Percentiles rank a stretch among this genome's conserved stretches.
Conservation (phyloP, 2,113 vertebrate genomes). For the Narcine bancroftii region DNA sequence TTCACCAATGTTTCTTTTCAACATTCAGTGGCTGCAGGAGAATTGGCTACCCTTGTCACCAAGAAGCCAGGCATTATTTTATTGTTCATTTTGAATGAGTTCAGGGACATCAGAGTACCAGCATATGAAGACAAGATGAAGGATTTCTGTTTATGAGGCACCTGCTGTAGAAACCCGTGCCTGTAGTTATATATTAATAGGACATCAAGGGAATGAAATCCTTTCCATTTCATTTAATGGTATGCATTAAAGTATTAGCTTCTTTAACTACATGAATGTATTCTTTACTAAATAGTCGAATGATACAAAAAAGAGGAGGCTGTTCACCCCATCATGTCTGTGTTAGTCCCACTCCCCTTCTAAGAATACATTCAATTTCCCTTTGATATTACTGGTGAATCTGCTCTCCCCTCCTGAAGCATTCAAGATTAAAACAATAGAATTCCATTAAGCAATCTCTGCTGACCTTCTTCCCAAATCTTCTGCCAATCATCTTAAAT, state of each 20-base stretch:
- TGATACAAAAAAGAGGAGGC: not conserved
- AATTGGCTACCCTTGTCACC: not conserved
- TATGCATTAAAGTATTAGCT: not conserved
- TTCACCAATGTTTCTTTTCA: not conserved
- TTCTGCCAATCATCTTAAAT: not conserved
- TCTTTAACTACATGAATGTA: not conserved
- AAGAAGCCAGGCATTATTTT: not conserved
- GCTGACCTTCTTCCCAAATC: not conserved
- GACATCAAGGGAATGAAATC: not conserved
- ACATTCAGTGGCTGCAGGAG: not conserved
- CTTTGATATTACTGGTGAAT: not conserved
- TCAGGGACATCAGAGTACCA: not conserved
- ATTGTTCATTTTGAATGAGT: not conserved
- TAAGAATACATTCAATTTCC: not conserved
- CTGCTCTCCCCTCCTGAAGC: not conserved
- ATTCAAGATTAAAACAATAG: not conserved
- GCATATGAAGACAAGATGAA: not conserved
- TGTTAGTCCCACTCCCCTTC: not conserved
- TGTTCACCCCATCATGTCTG: not conserved
- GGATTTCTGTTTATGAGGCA: not conserved
- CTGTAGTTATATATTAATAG: not conserved
- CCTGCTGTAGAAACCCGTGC: not conserved
- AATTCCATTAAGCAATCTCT: not conserved
- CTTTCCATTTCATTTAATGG: not conserved
- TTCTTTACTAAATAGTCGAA: not conserved